Percentiles rank a stretch among this genome's conserved stretches.
phyloP scores from a whole-genome alignment of 2,797 vertebrate species.

The Tachyglossus aculeatus region DNA sequence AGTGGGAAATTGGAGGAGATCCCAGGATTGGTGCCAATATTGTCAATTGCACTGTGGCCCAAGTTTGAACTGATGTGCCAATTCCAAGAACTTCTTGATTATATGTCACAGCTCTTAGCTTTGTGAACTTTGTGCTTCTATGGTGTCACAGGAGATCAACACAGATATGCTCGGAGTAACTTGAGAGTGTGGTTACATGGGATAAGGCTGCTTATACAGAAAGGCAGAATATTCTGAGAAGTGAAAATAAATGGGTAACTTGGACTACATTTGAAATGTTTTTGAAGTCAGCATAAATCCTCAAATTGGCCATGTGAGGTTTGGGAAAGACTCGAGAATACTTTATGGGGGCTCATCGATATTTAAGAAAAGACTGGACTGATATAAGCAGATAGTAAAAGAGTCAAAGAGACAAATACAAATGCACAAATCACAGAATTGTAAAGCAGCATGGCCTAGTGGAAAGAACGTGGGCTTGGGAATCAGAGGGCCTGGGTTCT shows the following conservation, averaged over 20 bases:
- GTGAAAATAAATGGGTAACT: background rate
- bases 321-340: constrained; percentile 18
- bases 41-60: constrained; percentile 57
- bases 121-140: constrained; percentile 42
- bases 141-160: constrained; percentile 4
- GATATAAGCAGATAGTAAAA: too few species aligned
- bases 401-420: too few species aligned
- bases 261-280: constrained; percentile 14
- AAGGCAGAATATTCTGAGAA: constrained; percentile 33
- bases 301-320: constrained; percentile 11
- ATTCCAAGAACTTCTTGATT: constrained; percentile 41
- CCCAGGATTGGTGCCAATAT: constrained; percentile 49
- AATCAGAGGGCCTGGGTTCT: too few species aligned
- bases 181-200: constrained; percentile 20
- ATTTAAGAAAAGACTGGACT: constrained; percentile 5
- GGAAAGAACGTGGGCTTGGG: too few species aligned
- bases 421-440: too few species aligned
- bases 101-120: constrained; percentile 48
- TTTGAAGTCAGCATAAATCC: constrained; percentile 8
- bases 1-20: constrained; percentile 47
- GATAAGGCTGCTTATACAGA: constrained; percentile 12
- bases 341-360: constrained; percentile 16
- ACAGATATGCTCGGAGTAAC: constrained; percentile 13
- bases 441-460: too few species aligned
- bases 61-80: constrained; percentile 56